Evolutionary conservation across 2,888 invertebrate species (phyloP), one percentile per base, ranked within the genome.

Genomic region (Junonia oenone): DNA sequence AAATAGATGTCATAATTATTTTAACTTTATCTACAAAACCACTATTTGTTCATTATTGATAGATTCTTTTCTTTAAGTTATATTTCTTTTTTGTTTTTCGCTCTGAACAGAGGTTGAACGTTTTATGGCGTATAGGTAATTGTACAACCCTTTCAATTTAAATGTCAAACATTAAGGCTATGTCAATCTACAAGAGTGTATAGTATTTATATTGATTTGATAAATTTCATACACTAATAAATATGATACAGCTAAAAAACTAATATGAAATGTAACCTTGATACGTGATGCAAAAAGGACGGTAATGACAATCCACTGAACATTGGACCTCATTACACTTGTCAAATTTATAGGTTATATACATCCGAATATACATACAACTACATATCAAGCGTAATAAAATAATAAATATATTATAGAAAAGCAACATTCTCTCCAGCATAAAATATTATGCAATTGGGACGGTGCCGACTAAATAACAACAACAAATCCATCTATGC

Each of bases 271-370:
- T 26, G 58, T 74, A 79, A 78, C 83, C 79, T 83, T 81, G 80
- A 78, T 73, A 66, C 71, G 63, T 63, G 66, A 71, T 69, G 68
- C 67, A 72, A 72, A 76, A 73, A 71, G 68, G 66, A 68, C 64
- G 71, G 65, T 72, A 81, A 71, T 77, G 80, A 77, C 78, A 81
- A 67, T 74, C 72, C 63, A 68, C 69, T 83, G 86, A 83, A 83
- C 81, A 80, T 88, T 86, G 85, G 81, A 87, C 85, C 81, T 77
- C 71, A 68, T 66, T 68, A 72, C 61, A 66, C 60, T 70, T 82
- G 86, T 84, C 85, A 88, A 78, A 76, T 76, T 87, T 89, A 68
- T 81, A 89, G 89, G 89, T 89, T 89, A 89, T 78, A 69, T 63
- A 48, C 56, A 60, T 62, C 66, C 63, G 59, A 63, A 59, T 53